Base-by-base conservation (phyloP, 1,140 invertebrate genomes). In the Phymorhynchus buccinoides region DNA sequence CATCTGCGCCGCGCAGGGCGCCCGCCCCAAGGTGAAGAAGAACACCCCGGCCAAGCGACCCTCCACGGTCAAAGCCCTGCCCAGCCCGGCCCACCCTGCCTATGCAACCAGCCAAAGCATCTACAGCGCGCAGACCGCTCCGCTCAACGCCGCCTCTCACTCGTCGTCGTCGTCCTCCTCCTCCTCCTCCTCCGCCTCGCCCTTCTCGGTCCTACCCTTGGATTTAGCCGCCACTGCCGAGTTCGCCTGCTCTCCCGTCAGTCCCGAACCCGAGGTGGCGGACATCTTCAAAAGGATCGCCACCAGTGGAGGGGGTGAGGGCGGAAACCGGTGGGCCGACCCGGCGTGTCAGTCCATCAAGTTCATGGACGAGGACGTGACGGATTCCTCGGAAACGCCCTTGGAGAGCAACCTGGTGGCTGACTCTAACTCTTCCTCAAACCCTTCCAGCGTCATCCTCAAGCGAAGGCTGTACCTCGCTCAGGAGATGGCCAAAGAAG, bases 291-390 rank as follows among this genome's bases (percentile, higher is more conserved):
- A 83, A 22, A 16, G 81, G 41, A 22, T 83, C 32, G 27, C 73
- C 86, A 73, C 44, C 52, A 35, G 62, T n/a, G 41, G 56, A 30
- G 80, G 52, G 73, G 37, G 68, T 16, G 73, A 41, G 35, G 84
- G 80, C 66, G 86, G 88, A n/a, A 90, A 87, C 62, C 89, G 92
- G n/a, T 94, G 93, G 92, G 91, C 91, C 7, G 92, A 92, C 84
- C 90, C 91, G 42, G 91, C 92, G 44, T 86, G 89, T 85, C 87
- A 90, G 52, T 90, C 93, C 75, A 88, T 93, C 39, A 93, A 93
- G 75, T 94, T 90, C 85, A 93, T 94, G 79, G 94, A 94, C 84
- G 93, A 94, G 62, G 93, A 93, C 44, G 83, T 85, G 7, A 42
- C 83, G 37, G 88, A 89, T 52, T 87, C 78, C 42, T 85, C 87